Conservation (phyloP, 2,797 vertebrate species). For the Atherinosoma microstoma region DNA sequence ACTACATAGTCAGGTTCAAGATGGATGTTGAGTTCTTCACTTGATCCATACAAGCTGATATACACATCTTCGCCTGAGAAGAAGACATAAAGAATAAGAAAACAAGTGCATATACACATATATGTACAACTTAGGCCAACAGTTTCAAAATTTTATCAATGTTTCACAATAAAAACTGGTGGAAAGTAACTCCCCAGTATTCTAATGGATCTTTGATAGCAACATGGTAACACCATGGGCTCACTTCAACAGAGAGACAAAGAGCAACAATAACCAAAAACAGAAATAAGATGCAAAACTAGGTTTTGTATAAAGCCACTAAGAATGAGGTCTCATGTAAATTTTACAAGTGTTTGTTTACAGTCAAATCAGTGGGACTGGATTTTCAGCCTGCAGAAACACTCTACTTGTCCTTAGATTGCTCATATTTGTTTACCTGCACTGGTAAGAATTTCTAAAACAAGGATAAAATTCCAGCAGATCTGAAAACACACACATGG, state of each 20-base stretch:
- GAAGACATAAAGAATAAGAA: background rate
- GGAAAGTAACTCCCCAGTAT: background rate
- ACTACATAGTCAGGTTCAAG: conserved; percentile 81
- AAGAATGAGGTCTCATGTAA: conserved; percentile 58
- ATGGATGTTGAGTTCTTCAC: conserved; percentile 83
- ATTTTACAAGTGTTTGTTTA: conserved; percentile 73
- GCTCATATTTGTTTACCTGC: conserved; percentile 23
- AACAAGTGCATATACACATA: background rate
- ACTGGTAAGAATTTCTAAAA: conserved; percentile 4
- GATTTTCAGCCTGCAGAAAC: conserved; percentile 13
- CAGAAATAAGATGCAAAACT: conserved; percentile 65
- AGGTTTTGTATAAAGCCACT: conserved; percentile 61
- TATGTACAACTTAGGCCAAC: background rate
- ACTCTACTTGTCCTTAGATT: conserved; percentile 4
- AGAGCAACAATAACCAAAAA: conserved; percentile 50
- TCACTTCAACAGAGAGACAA: conserved; percentile 9
- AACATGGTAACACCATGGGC: background rate
- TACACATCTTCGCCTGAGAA: conserved; percentile 86
- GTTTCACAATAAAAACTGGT: background rate
- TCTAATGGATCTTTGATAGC: background rate
- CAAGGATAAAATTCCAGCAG: background rate
- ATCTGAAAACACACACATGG: conserved; percentile 3
- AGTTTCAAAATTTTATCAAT: background rate
- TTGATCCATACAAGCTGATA: conserved; percentile 84
- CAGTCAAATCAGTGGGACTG: conserved; percentile 72